Evolutionary conservation across 1,140 invertebrate species (phyloP), one percentile per base, ranked within the genome.

Genomic region (Scaptodrosophila lebanonensis): DNA sequence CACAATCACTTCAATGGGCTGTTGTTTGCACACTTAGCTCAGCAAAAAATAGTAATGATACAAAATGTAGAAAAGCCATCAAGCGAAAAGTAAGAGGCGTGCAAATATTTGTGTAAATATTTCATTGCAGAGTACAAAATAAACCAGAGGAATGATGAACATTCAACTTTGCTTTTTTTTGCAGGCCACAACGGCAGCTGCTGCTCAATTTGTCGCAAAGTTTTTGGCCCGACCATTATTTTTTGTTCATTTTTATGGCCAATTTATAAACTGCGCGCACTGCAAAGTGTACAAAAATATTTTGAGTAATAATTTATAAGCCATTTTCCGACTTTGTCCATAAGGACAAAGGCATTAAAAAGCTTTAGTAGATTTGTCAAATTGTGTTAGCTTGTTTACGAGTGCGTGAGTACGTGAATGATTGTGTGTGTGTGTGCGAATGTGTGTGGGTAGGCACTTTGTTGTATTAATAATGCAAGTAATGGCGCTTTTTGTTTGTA

Each of bases 281-380:
- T 18, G 45, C 22, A 54, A 66, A 72, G 33, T 64, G 69, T 44
- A 30, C 64, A 62, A 67, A 56, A 39, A 68, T 61, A 52, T 62
- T 51, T 59, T 13, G 25, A n/a, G 39, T 64, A 59, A 77, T 77
- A 72, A 77, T 79, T 79, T 73, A 77, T 79, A 68, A 66, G 62
- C 49, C 49, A 70, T 47, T 66, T 59, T 25, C 3, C 3, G 22
- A 8, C 22, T 25, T 42, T 15, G 27, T 15, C 48, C 3, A 48
- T 42, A n/a, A n/a, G n/a, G n/a, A n/a, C n/a, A n/a, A n/a, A n/a
- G n/a, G n/a, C n/a, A n/a, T n/a, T n/a, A n/a, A 27, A 27, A 2
- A 9, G 20, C 17, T 33, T 57, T 35, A 18, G n/a, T n/a, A n/a
- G 22, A 57, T 49, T 57, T 61, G 60, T 57, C 52, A 65, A 65